Base-by-base conservation (phyloP, 2,113 vertebrate species). In the Marmota monax region DNA sequence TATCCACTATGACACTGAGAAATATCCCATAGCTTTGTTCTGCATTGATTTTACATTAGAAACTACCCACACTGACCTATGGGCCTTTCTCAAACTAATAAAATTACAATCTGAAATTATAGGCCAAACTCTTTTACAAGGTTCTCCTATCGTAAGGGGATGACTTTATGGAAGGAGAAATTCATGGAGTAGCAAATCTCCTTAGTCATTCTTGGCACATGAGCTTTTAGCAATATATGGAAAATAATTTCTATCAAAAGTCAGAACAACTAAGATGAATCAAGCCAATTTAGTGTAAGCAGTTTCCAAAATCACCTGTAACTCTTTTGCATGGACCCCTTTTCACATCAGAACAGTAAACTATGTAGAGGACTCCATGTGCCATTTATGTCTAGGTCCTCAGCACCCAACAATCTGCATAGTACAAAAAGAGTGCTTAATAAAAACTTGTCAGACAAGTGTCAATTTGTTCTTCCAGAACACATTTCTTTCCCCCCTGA, bases 41-140 rank as follows among this genome's bases (percentile, higher is more conserved):
- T 84, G 48, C n/a, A 87, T 88, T 61, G 78, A 88, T 91, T 88
- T 94, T 73, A 87, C 5, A 45, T 53, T 93, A 83, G 7, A n/a
- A 5, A 93, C 29, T 53, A 80, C 23, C 14, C 37, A 67, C 51
- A 79, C 34, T 61, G 4, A 23, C 32, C 27, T 86, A 29, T 70
- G 32, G 20, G n/a, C 25, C 70, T 77, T 86, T 96, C 53, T 70
- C 91, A 83, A 91, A 53, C 7, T 65, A 93, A 84, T 65, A 91
- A 82, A 96, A 88, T 67, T 48, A 91, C 56, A 23, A 93, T 8
- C 14, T 51, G 37, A 93, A 90, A 72, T 77, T 82, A 56, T 48
- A 80, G 23, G 4, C 5, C 34, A 48, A 51, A 67, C 18, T 78
- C 48, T 87, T 93, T 96, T 63, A 83, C 14, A 45, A 63, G 25